Evolutionary conservation across 2,113 vertebrate genomes (phyloP).

Genomic region (Tricholaema leucomelas): DNA sequence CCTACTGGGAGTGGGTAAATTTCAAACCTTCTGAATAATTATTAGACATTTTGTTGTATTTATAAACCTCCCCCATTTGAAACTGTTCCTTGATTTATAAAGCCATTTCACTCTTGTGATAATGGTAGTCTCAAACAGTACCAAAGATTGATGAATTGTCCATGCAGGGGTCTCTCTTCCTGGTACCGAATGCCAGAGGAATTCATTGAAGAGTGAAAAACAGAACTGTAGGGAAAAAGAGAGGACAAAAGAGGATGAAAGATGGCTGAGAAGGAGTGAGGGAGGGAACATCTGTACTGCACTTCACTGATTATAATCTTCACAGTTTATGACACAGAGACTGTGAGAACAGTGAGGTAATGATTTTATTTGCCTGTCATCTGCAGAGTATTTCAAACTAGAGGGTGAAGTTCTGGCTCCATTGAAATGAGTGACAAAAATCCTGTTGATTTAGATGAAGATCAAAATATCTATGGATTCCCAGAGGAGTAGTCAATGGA

Average conservation of each 20-base stretch:
- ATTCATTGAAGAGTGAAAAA: neutral
- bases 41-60: conserved; percentile 57
- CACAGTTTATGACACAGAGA: conserved; percentile 41
- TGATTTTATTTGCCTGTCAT: conserved; percentile 43
- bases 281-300: conserved; percentile 43
- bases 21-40: conserved; percentile 57
- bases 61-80: conserved; percentile 46
- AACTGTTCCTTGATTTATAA: conserved; percentile 68
- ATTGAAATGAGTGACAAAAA: conserved; percentile 17
- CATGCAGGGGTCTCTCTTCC: neutral
- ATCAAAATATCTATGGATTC: neutral
- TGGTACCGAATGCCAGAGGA: neutral
- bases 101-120: conserved; percentile 9
- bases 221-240: neutral
- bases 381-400: conserved; percentile 18
- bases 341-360: conserved; percentile 19
- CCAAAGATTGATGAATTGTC: conserved; percentile 30
- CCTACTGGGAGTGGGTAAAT: neutral
- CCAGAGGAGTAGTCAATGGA: neutral
- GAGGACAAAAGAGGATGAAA: conserved; percentile 15
- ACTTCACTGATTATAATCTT: conserved; percentile 44
- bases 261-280: conserved; percentile 19
- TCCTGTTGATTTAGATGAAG: conserved; percentile 31
- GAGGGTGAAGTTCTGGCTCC: conserved; percentile 27
- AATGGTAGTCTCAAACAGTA: conserved; percentile 20